A percentile compares a stretch with the other conserved stretches of the same genome.
phyloP scores from a whole-genome alignment of 2,113 vertebrate species.

The Apteryx owenii region DNA sequence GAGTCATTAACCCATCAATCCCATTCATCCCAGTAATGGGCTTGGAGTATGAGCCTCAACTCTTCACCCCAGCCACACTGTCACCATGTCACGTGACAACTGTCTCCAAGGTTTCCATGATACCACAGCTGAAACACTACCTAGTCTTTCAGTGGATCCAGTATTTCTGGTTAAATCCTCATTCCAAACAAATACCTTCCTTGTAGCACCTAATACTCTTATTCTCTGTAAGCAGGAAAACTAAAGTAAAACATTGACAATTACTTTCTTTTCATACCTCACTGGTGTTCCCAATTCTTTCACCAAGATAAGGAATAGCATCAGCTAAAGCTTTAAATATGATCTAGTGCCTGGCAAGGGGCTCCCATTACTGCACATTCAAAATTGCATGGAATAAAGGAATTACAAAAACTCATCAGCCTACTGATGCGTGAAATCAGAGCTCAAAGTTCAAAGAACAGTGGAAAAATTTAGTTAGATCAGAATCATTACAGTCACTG shows the following conservation, averaged over 20 bases:
- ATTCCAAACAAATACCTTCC: background rate
- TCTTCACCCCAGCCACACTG: background rate
- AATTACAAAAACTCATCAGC: slow-evolving; percentile 40
- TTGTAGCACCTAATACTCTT: background rate
- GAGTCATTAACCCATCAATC: background rate
- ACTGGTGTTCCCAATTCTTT: background rate
- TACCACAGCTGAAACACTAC: background rate
- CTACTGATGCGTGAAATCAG: slow-evolving; percentile 28
- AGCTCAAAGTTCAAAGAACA: slow-evolving; percentile 27
- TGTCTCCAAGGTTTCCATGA: slow-evolving; percentile 24
- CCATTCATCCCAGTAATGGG: background rate
- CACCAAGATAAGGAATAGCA: background rate
- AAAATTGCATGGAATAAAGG: background rate
- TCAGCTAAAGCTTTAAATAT: background rate
- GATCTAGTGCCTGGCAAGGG: background rate
- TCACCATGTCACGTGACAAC: rapidly evolving
- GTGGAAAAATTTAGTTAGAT: background rate
- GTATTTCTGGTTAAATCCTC: background rate
- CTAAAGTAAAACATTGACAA: background rate
- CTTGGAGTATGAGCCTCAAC: background rate
- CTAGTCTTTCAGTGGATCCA: background rate
- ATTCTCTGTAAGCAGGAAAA: background rate
- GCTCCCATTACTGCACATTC: background rate
- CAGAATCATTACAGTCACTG: background rate
- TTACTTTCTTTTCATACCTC: background rate